Evolutionary conservation across 1,140 invertebrate species (phyloP).

Genomic region (Paramacrobiotus metropolitanus): DNA sequence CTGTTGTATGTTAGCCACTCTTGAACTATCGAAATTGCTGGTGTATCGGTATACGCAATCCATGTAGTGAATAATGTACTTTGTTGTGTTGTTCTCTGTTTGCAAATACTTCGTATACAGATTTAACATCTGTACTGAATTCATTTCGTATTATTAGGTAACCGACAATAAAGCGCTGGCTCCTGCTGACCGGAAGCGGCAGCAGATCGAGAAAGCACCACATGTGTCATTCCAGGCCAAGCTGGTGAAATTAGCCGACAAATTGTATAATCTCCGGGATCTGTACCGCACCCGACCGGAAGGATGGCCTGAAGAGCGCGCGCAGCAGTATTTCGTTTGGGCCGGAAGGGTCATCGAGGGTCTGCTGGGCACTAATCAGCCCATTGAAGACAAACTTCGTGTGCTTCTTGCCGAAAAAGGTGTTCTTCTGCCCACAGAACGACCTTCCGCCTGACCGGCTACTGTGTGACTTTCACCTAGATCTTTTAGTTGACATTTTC

Average conservation of each 20-base stretch:
- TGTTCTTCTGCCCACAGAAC: background rate
- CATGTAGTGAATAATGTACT: too few species aligned
- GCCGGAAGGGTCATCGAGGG: constrained; percentile 39
- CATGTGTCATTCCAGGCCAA: constrained; percentile 37
- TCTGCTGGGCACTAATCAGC: constrained; percentile 36
- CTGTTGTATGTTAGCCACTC: too few species aligned
- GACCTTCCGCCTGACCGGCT: background rate
- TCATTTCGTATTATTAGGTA: constrained; percentile 24
- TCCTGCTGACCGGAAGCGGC: constrained; percentile 37
- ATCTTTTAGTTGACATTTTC: too few species aligned
- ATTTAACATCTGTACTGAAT: background rate
- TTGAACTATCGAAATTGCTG: too few species aligned
- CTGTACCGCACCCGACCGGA: constrained; percentile 33
- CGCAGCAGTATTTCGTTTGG: constrained; percentile 45
- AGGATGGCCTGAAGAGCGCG: constrained; percentile 36
- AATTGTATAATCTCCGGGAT: constrained; percentile 61
- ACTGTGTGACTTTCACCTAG: too few species aligned
- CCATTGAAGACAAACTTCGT: constrained; percentile 33
- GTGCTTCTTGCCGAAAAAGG: background rate
- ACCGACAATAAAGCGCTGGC: constrained; percentile 52
- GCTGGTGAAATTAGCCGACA: constrained; percentile 58
- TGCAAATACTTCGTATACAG: too few species aligned
- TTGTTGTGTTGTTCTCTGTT: too few species aligned
- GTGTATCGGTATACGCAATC: too few species aligned
- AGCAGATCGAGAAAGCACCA: constrained; percentile 41